Evolutionary conservation across 2,113 vertebrate genomes (phyloP).

Genomic region (Tupaia tana): DNA sequence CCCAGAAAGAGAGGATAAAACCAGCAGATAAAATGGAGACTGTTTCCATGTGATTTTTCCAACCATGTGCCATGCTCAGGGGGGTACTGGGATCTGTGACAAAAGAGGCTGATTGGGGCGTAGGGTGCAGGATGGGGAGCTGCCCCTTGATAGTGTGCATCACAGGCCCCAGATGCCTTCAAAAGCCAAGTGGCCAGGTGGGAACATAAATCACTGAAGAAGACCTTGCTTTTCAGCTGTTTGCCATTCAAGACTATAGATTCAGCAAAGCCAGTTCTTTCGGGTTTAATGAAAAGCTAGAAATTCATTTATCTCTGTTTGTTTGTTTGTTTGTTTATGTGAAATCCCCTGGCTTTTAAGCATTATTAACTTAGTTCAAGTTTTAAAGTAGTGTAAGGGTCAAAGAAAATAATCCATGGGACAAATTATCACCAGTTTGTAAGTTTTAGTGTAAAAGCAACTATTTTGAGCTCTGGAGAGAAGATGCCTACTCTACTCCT

Average conservation of each 20-base stretch:
- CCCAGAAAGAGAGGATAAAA: neutral
- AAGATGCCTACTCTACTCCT: neutral
- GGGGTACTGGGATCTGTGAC: neutral
- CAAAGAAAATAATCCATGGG: constrained; percentile 20
- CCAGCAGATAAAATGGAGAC: neutral
- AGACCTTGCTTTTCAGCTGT: neutral
- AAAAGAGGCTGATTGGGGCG: neutral
- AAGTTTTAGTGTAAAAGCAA: neutral
- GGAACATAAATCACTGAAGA: neutral
- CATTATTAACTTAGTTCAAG: neutral
- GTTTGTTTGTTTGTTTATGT: neutral
- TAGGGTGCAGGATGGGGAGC: neutral
- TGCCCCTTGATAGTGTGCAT: no score
- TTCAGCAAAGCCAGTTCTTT: neutral
- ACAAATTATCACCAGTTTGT: neutral
- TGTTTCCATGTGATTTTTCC: neutral
- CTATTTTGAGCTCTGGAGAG: neutral
- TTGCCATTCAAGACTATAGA: neutral
- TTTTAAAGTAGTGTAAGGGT: neutral
- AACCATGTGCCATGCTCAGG: neutral
- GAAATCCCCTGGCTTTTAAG: neutral
- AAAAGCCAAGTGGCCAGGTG: no score
- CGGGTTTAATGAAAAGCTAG: neutral
- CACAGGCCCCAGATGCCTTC: neutral
- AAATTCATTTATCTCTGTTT: neutral